Evolutionary conservation across 1,140 invertebrate species (phyloP).

Genomic region (Orius insidiosus): DNA sequence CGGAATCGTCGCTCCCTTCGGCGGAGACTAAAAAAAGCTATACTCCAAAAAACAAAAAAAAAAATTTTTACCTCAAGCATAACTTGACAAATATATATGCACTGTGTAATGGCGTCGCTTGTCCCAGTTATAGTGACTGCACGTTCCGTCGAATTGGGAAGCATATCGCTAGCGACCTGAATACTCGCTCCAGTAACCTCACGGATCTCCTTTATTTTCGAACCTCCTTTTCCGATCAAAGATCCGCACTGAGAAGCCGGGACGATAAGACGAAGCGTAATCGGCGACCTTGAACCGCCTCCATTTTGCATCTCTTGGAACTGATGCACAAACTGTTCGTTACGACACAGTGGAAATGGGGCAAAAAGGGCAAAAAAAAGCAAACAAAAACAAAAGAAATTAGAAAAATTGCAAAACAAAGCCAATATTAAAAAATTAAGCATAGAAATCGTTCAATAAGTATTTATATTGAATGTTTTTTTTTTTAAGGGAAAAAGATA

Average conservation of each 20-base stretch:
- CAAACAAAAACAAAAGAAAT: conserved; percentile 3
- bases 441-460: not conserved
- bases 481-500: no score
- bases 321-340: conserved; percentile 27
- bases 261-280: conserved; percentile 89
- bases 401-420: not conserved
- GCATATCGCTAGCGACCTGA: conserved; percentile 95
- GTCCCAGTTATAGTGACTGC: conserved; percentile 98
- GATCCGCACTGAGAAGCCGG: conserved; percentile 98
- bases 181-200: conserved; percentile 83
- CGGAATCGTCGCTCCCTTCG: conserved; percentile 96
- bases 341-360: not conserved
- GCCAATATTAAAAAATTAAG: not conserved
- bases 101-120: conserved; percentile 93
- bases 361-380: conserved; percentile 1
- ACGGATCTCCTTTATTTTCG: conserved; percentile 86
- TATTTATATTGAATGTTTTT: no score
- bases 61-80: conserved; percentile 81
- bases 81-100: conserved; percentile 98
- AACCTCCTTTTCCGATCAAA: conserved; percentile 89
- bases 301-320: conserved; percentile 54
- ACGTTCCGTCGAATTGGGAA: conserved; percentile 96
- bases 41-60: conserved; percentile 14
- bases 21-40: conserved; percentile 84
- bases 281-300: conserved; percentile 58